Conservation (phyloP, 2,888 invertebrate genomes). For the Epinotia bilunana region DNA sequence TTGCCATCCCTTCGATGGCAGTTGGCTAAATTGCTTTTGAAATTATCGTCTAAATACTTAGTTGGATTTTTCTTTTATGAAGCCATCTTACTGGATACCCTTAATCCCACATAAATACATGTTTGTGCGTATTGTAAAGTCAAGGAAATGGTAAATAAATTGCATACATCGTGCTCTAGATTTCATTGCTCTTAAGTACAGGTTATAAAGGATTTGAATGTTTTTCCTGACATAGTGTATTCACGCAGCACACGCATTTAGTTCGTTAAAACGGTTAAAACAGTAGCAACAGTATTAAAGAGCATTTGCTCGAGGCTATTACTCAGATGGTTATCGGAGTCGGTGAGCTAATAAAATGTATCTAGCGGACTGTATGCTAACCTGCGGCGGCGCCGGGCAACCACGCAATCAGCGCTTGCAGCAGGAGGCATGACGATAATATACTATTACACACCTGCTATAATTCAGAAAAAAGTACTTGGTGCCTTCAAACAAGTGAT, state of each 20-base stretch:
- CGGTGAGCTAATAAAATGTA: conserved; percentile 33
- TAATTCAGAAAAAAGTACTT: too few relatives aligned
- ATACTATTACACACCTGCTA: neutral
- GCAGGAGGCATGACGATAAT: neutral
- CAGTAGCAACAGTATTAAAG: conserved; percentile 24
- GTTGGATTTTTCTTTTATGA: neutral
- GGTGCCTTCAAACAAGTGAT: too few relatives aligned
- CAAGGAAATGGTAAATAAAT: neutral
- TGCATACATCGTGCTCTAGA: too few relatives aligned
- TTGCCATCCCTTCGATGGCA: neutral
- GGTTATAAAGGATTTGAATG: neutral
- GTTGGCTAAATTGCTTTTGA: neutral
- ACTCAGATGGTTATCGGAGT: conserved; percentile 37
- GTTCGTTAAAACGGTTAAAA: conserved; percentile 11
- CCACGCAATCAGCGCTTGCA: conserved; percentile 6
- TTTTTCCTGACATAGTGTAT: neutral
- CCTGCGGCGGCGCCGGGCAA: neutral
- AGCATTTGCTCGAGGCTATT: conserved; percentile 24
- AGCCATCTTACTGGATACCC: too few relatives aligned
- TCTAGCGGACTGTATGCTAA: conserved; percentile 13
- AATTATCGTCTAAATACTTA: neutral
- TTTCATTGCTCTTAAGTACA: neutral
- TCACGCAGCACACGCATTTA: conserved; percentile 8
- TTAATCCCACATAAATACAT: neutral
- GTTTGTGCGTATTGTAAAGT: neutral